Conservation (phyloP, 2,888 invertebrate species). For the Sympetrum striolatum region DNA sequence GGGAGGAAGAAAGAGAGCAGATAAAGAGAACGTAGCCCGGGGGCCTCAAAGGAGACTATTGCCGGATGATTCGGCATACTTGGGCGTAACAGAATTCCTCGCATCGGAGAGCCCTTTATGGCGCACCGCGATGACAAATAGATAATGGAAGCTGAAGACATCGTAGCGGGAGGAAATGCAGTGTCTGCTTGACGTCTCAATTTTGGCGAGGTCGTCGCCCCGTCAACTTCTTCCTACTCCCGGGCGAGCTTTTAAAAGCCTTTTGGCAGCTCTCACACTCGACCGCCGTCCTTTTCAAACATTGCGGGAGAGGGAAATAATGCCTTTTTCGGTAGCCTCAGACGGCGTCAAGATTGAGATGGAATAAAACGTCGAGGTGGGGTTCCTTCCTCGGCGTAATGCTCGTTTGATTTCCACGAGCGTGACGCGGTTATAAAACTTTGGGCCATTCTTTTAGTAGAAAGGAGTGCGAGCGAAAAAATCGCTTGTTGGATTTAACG, state of each 20-base stretch:
- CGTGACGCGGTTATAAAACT: too few species aligned
- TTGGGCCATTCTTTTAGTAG: too few species aligned
- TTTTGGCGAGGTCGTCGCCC: constrained; percentile 7
- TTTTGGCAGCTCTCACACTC: background rate
- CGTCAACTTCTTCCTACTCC: background rate
- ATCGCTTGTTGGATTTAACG: too few species aligned
- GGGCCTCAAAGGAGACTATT: background rate
- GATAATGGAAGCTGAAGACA: constrained; percentile 16
- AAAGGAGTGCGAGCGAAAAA: too few species aligned
- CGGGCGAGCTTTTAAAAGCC: background rate
- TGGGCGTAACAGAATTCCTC: constrained; percentile 37
- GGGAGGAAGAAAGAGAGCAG: background rate
- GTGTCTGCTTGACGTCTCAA: constrained; percentile 40
- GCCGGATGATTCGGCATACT: constrained; percentile 34
- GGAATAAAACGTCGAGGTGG: too few species aligned
- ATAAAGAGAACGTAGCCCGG: background rate
- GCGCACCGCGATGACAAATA: constrained; percentile 31
- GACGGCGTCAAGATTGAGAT: background rate
- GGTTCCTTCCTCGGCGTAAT: too few species aligned
- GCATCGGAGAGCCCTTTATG: background rate
- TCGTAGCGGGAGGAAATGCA: constrained; percentile 17
- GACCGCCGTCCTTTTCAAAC: background rate
- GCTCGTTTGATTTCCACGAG: too few species aligned
- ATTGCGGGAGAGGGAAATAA: background rate
- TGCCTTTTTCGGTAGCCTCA: background rate